Percentiles rank a stretch among this genome's conserved stretches.
Evolutionary conservation across 2,113 vertebrate genomes (phyloP).

Genomic region (Hydrolagus affinis): DNA sequence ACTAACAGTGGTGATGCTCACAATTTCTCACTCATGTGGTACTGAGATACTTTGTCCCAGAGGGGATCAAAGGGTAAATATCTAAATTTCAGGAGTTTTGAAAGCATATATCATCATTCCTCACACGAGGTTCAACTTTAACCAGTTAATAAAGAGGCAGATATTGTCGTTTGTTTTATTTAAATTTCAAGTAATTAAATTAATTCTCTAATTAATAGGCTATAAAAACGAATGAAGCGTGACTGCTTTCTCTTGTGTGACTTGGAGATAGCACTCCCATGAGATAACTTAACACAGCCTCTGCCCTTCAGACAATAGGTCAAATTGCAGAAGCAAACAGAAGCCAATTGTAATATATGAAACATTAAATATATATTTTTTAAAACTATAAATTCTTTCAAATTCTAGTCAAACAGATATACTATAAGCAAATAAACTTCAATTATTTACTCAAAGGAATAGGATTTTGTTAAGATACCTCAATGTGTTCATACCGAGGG

Average conservation of each 20-base stretch:
- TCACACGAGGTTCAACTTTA: not conserved
- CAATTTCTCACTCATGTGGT: no score
- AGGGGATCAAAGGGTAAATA: no score
- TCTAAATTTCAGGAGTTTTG: not conserved
- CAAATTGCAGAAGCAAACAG: not conserved
- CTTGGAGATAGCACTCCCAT: not conserved
- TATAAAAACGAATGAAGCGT: conserved; percentile 10
- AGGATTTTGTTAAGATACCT: conserved; percentile 1
- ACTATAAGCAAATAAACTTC: no score
- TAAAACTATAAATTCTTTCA: not conserved
- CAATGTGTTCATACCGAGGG: not conserved
- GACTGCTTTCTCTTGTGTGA: not conserved
- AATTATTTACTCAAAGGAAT: not conserved
- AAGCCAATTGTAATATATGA: not conserved
- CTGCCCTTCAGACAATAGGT: not conserved
- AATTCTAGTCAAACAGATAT: no score
- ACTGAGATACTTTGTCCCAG: no score
- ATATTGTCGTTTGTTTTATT: not conserved
- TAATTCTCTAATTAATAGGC: conserved; percentile 26
- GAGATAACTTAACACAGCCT: not conserved
- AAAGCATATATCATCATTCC: not conserved
- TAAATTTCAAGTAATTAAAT: conserved; percentile 27
- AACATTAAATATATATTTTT: not conserved
- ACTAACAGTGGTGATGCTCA: not conserved
- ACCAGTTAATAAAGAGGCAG: conserved; percentile 14